Base-by-base conservation (phyloP, 2,888 invertebrate genomes). In the Synergus japonicus region DNA sequence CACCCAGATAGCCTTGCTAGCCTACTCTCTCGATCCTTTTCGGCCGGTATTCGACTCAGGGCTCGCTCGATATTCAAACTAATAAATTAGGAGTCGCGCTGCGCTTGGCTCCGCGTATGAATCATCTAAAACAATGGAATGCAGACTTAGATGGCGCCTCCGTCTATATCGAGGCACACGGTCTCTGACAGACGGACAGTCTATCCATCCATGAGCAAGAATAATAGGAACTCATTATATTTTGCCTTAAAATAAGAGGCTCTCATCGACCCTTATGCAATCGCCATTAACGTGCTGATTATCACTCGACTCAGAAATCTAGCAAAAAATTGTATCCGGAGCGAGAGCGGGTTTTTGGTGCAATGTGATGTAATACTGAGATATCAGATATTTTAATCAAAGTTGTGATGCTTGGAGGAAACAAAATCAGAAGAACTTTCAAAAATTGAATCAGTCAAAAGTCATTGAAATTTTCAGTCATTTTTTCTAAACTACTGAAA, bases 51-150 rank as follows among this genome's bases (percentile, higher is more conserved):
- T 84, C 83, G 85, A 84, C 84, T 84, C 79, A 82, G 83, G 83
- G 84, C 81, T 83, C 80, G 65, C 89, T 91, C 91, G 91, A 92
- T 92, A 92, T 91, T 91, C 91, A 90, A 92, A 91, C 91, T 91
- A 92, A 92, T 92, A 92, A 92, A 92, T 92, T 91, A 92, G 89
- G 87, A 88, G 88, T 88, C 86, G 86, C 87, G 86, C 86, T 84
- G 85, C 86, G 86, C 87, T 79, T 83, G 84, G 85, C 85, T 83
- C 88, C 87, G 86, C 87, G 88, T 91, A 91, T 92, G 91, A 91
- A 92, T 92, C 92, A 92, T 92, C 92, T 90, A 90, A 91, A 91
- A 92, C 92, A 92, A 92, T 92, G 91, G 92, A 92, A 92, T 92
- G 92, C 91, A 89, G 91, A 90, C 91, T 89, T 89, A 90, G 88